Conservation (phyloP, 2,797 vertebrate genomes). For the Anas capensis region DNA sequence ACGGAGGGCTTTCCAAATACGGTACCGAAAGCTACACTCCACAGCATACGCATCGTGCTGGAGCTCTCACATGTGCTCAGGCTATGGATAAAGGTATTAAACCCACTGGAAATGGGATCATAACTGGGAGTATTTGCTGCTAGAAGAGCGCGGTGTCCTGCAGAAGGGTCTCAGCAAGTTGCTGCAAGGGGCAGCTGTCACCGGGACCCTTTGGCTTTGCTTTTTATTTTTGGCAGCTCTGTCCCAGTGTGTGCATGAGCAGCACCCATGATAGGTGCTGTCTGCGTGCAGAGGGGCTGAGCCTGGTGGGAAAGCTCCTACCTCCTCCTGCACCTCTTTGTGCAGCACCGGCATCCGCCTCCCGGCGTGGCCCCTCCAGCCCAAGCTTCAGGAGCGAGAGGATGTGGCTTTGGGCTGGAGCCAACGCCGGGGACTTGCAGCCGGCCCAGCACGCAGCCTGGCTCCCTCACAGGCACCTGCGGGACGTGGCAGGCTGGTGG, state of each 20-base stretch:
- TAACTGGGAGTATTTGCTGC: not conserved
- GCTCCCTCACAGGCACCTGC: not conserved
- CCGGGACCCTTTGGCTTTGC: not conserved
- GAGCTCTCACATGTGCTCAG: not conserved
- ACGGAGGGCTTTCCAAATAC: not conserved
- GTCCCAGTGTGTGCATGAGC: fast-evolving
- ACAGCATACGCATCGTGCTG: not conserved
- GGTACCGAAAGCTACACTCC: not conserved
- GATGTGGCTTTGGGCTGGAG: not conserved
- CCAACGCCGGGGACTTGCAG: not conserved
- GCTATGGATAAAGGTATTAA: not conserved
- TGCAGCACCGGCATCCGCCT: fast-evolving
- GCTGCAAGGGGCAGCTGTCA: not conserved
- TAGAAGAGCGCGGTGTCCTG: not conserved
- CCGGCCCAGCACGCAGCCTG: not conserved
- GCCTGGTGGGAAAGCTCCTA: not conserved
- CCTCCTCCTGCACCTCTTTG: not conserved
- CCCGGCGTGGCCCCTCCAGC: fast-evolving
- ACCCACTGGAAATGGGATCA: fast-evolving
- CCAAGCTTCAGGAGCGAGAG: fast-evolving
- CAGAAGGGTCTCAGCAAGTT: not conserved
- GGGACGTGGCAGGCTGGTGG: not conserved
- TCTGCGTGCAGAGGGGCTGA: not conserved
- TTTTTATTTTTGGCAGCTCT: not conserved
- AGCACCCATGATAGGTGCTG: not conserved